phyloP scores from a whole-genome alignment of 2,113 vertebrate genomes.

The Etia nguti region DNA sequence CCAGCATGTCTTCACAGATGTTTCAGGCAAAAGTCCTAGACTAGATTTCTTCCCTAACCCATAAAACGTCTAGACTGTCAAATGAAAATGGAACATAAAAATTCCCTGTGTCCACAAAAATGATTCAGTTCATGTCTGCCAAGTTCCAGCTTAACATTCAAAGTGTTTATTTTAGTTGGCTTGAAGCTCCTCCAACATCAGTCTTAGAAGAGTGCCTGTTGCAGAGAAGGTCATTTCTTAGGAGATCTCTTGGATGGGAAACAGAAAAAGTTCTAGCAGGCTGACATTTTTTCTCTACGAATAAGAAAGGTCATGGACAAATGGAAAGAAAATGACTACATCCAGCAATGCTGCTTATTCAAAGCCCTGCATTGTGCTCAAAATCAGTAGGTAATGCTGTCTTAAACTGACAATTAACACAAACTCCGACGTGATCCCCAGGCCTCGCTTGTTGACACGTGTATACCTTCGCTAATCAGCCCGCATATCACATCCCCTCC shows the following conservation, averaged over 20 bases:
- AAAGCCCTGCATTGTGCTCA: background rate
- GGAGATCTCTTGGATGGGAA: slow-evolving; percentile 37
- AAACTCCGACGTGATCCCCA: background rate
- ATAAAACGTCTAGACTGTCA: slow-evolving; percentile 71
- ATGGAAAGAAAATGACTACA: slow-evolving; percentile 1
- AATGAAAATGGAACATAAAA: slow-evolving; percentile 69
- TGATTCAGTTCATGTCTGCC: slow-evolving; percentile 53
- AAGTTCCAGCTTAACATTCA: slow-evolving; percentile 65
- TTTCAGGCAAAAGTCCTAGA: slow-evolving; percentile 37
- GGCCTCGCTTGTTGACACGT: slow-evolving; percentile 38
- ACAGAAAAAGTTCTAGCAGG: slow-evolving; percentile 1
- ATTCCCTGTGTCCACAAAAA: slow-evolving; percentile 54
- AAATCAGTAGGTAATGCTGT: slow-evolving; percentile 8
- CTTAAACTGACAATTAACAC: slow-evolving; percentile 33
- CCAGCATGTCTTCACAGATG: background rate
- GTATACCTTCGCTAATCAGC: slow-evolving; percentile 41
- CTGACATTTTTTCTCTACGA: background rate
- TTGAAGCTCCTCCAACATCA: slow-evolving; percentile 55
- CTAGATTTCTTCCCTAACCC: slow-evolving; percentile 56
- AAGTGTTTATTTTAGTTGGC: slow-evolving; percentile 77
- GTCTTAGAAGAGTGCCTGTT: slow-evolving; percentile 50
- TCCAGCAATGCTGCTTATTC: background rate
- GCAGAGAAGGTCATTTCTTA: slow-evolving; percentile 55
- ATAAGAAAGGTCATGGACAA: slow-evolving; percentile 31
- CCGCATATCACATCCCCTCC: background rate